Percentiles rank a stretch among this genome's conserved stretches.
phyloP scores from a whole-genome alignment of 2,797 vertebrate genomes.

The Natrix natrix region DNA sequence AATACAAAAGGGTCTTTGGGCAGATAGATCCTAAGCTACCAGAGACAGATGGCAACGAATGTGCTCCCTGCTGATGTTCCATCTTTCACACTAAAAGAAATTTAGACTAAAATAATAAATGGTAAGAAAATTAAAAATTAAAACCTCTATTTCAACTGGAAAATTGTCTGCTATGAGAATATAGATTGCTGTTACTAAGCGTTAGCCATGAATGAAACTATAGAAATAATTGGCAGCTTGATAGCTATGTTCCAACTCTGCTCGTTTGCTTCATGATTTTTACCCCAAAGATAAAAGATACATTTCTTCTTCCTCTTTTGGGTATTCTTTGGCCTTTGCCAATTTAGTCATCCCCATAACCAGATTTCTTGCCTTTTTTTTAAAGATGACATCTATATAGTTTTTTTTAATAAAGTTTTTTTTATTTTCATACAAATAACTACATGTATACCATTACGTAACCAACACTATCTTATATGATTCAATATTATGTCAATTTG shows the following conservation, averaged over 20 bases:
- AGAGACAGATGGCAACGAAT: neutral
- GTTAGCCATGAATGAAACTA: neutral
- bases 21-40: neutral
- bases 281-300: neutral
- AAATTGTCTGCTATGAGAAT: neutral
- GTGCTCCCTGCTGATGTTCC: neutral
- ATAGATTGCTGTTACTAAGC: neutral
- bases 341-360: neutral
- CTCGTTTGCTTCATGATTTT: conserved; percentile 5
- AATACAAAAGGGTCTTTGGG: neutral
- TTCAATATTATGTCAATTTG: no score
- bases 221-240: neutral
- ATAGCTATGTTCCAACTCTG: neutral
- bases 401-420: neutral
- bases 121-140: neutral
- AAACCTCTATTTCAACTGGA: neutral
- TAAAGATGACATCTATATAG: rapidly evolving
- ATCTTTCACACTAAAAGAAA: neutral
- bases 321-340: neutral
- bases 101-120: neutral
- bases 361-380: conserved; percentile 16
- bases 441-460: no score
- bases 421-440: no score
- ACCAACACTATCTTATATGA: no score
- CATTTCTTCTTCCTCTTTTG: neutral